These are phyloP conservation scores for Pseudotriccus pelzelni DNA, from an alignment of 2,797 vertebrate genomes.

Conservation along the genomic window DNA sequence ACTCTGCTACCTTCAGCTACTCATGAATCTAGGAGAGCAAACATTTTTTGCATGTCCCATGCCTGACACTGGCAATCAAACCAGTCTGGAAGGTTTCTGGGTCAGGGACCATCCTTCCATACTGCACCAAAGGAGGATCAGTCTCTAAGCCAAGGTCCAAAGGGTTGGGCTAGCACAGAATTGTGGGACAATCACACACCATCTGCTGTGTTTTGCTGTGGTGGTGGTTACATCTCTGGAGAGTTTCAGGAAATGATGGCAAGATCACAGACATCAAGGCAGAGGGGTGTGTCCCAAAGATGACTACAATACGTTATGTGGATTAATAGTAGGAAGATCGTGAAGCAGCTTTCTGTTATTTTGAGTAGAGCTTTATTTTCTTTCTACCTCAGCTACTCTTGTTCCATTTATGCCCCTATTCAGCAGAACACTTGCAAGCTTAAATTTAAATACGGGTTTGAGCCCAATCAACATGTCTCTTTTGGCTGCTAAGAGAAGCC, in stretches of 20 bases:
- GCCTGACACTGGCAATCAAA: background rate
- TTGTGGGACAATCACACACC: background rate
- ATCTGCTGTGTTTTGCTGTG: rapidly evolving
- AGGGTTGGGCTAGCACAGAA: background rate
- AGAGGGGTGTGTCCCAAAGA: background rate
- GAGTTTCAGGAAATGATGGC: background rate
- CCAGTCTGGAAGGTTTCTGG: background rate
- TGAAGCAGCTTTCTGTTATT: background rate
- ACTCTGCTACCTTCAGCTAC: background rate
- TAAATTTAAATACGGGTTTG: conserved; percentile 30
- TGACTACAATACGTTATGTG: background rate
- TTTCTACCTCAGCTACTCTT: background rate
- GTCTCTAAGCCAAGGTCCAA: background rate
- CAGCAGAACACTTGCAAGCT: background rate
- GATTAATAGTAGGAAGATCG: background rate
- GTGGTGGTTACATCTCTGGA: background rate
- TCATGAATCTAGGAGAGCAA: background rate
- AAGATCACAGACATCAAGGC: background rate
- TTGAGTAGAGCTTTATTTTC: background rate
- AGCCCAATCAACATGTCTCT: background rate
- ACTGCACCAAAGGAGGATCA: background rate
- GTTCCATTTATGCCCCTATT: background rate
- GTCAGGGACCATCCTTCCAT: background rate
- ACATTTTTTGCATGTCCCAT: background rate
- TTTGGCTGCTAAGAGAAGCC: conserved; percentile 40